A percentile compares a stretch with the other conserved stretches of the same genome.
Evolutionary conservation across 2,888 invertebrate species (phyloP).

Genomic region (Rhyacophila evoluta): DNA sequence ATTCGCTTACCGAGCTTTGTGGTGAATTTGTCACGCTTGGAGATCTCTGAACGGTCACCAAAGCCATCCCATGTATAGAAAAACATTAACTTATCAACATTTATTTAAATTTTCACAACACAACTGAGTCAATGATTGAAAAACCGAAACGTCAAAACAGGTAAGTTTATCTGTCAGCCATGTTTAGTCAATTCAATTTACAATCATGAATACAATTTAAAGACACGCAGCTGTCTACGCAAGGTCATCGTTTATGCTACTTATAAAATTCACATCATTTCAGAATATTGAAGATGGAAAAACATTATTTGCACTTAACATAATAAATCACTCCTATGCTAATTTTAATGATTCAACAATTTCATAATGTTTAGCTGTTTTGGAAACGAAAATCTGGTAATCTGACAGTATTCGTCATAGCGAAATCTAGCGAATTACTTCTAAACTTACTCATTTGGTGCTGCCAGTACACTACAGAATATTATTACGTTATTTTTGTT

Average conservation of each 20-base stretch:
- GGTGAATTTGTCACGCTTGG: slow-evolving; percentile 78
- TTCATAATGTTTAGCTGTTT: slow-evolving; percentile 9
- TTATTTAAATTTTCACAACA: slow-evolving; percentile 40
- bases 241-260: slow-evolving; percentile 34
- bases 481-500: no score
- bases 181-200: slow-evolving; percentile 50
- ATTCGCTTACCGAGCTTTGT: slow-evolving; percentile 69
- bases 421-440: neutral
- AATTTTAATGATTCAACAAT: slow-evolving; percentile 6
- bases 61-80: slow-evolving; percentile 68
- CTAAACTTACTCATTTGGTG: neutral
- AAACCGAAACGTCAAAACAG: slow-evolving; percentile 47
- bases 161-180: slow-evolving; percentile 51
- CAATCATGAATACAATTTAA: slow-evolving; percentile 39
- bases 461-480: no score
- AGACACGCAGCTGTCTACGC: slow-evolving; percentile 35
- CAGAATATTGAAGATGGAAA: neutral
- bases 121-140: slow-evolving; percentile 33
- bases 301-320: neutral
- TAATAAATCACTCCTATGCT: neutral
- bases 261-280: neutral
- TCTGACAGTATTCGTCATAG: neutral
- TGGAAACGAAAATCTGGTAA: neutral
- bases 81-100: slow-evolving; percentile 45
- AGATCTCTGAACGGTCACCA: slow-evolving; percentile 80